Evolutionary conservation across 2,888 invertebrate genomes (phyloP).

Genomic region (Caenorhabditis angaria): DNA sequence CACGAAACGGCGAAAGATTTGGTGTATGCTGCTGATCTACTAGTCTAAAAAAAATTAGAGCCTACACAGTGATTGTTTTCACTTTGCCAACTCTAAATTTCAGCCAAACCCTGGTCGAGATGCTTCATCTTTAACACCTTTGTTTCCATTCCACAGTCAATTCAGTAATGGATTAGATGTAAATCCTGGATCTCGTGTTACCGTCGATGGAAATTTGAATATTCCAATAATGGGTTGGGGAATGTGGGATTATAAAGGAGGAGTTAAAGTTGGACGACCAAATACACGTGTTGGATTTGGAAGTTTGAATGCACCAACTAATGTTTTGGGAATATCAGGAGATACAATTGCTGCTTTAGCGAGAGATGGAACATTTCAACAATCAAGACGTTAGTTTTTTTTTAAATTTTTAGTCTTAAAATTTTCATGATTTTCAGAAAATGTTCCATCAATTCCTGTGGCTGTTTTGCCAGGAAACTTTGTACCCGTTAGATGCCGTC

Average conservation of each 20-base stretch:
- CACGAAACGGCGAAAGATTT: no score
- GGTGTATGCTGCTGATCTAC: no score
- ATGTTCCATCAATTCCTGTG: constrained; percentile 61
- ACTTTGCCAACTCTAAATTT: constrained; percentile 8
- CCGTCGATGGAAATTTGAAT: constrained; percentile 65
- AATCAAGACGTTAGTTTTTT: constrained; percentile 51
- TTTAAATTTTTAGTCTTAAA: background rate
- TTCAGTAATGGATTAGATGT: constrained; percentile 66
- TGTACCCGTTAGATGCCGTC: constrained; percentile 64
- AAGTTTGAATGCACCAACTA: constrained; percentile 57
- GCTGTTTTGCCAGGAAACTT: constrained; percentile 66
- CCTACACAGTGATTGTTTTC: no score
- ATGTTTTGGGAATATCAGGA: constrained; percentile 60
- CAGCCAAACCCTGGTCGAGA: constrained; percentile 66
- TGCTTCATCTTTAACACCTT: constrained; percentile 60
- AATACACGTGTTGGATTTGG: constrained; percentile 64
- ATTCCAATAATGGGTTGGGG: constrained; percentile 67
- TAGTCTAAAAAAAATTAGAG: no score
- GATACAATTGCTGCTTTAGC: constrained; percentile 61
- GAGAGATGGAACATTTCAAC: constrained; percentile 60
- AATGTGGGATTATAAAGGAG: constrained; percentile 66
- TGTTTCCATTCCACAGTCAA: constrained; percentile 64
- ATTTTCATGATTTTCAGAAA: constrained; percentile 38
- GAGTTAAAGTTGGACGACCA: constrained; percentile 58
- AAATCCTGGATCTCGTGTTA: constrained; percentile 63